A percentile compares a stretch with the other conserved stretches of the same genome.
Conservation (phyloP, 2,888 invertebrate species). For the Cheilosia variabilis region DNA sequence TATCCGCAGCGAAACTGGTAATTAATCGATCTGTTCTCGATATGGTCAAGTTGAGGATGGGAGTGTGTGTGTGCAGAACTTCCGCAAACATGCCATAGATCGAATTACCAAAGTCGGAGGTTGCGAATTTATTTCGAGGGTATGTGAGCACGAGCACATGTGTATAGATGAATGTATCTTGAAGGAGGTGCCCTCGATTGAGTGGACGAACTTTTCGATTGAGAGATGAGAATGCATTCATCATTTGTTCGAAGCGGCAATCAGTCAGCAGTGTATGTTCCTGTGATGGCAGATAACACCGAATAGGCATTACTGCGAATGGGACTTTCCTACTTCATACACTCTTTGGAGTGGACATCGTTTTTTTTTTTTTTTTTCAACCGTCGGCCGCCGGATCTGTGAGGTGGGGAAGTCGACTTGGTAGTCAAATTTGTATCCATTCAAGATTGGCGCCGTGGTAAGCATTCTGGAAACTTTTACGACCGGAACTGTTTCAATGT, state of each 20-base stretch:
- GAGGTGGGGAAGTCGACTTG: too few relatives aligned
- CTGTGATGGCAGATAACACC: slow-evolving; percentile 64
- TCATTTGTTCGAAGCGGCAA: slow-evolving; percentile 53
- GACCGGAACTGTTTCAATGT: too few relatives aligned
- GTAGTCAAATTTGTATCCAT: too few relatives aligned
- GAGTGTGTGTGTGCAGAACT: slow-evolving; percentile 17
- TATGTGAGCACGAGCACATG: too few relatives aligned
- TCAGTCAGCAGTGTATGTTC: slow-evolving; percentile 47
- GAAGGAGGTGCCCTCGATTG: slow-evolving; percentile 21
- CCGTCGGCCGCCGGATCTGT: too few relatives aligned
- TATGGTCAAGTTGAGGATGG: slow-evolving; percentile 34
- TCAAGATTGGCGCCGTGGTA: too few relatives aligned
- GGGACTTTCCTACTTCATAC: slow-evolving; percentile 44
- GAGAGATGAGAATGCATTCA: slow-evolving; percentile 64
- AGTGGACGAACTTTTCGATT: slow-evolving; percentile 53
- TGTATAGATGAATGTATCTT: neutral
- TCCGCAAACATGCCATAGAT: slow-evolving; percentile 54
- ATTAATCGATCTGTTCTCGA: slow-evolving; percentile 72
- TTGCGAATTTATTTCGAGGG: neutral
- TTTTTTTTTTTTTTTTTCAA: too few relatives aligned
- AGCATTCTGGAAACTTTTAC: too few relatives aligned
- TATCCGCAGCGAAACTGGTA: slow-evolving; percentile 35
- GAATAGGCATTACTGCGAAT: slow-evolving; percentile 59
- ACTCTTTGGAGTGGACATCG: slow-evolving; percentile 10
- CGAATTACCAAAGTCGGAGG: slow-evolving; percentile 39